Base-by-base conservation (phyloP, 2,113 vertebrate genomes). In the Benthochromis sp. region DNA sequence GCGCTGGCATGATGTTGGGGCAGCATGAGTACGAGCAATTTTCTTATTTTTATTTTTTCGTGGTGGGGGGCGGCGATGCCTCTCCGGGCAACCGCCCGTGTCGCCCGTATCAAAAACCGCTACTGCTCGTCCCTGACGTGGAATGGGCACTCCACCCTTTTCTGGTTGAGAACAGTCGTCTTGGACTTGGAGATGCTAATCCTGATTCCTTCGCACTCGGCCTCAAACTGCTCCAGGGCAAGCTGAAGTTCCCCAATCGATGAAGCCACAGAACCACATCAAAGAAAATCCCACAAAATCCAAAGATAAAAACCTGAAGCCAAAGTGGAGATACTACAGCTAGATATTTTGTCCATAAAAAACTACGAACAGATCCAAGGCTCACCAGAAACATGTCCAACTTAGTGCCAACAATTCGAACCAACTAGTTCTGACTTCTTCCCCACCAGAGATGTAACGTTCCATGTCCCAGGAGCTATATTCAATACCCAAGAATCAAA, bases 151-250 rank as follows among this genome's bases (percentile, higher is more conserved):
- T 53, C 50, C 50, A n/a, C 50, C 19, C 19, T 52, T 53, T 53
- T n/a, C 50, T 53, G 50, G 50, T 19, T 52, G 50, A 52, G 50
- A 52, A 52, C 50, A 52, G 17, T 53, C 1, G 3, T n/a, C 50
- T 53, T 53, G 50, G 50, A n/a, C 50, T 53, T n/a, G 50, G 19
- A n/a, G 19, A n/a, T 53, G 50, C 19, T 53, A 53, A 53, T n/a
- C 19, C 9, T 1, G 9, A n/a, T n/a, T 53, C 55, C 8, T 61
- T 61, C 0, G 5, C 57, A 6, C 57, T 34, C 29, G 2, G 29
- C 29, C 57, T 4, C 57, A 61, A 34, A 61, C 14, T 10, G 57
- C 57, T 61, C 14, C 57, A 61, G 57, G 3, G 2, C 2, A 3
- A 61, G 57, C 27, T 31, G 57, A 16, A 61, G 57, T 27, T 31